These are phyloP conservation scores for Coreoperca whiteheadi DNA, from an alignment of 2,113 vertebrate species.

Conservation along the genomic window DNA sequence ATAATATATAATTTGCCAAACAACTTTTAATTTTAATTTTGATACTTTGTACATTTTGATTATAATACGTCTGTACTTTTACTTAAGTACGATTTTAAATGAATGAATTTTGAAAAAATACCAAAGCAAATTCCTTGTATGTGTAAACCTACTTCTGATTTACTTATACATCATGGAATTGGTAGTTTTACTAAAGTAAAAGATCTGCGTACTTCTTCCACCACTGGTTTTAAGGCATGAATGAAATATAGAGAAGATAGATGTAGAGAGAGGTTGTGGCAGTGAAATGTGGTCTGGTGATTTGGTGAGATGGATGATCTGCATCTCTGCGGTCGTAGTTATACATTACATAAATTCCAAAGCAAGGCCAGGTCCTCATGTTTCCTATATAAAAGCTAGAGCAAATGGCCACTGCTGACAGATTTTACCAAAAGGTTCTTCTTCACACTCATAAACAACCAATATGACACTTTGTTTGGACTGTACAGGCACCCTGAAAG, in stretches of 20 bases:
- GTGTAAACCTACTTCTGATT: too few relatives aligned
- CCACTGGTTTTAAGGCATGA: not conserved
- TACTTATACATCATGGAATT: too few relatives aligned
- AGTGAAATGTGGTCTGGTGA: conserved; percentile 30
- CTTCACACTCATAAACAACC: not conserved
- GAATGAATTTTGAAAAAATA: too few relatives aligned
- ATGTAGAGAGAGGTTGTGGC: not conserved
- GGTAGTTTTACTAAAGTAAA: too few relatives aligned
- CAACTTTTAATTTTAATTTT: too few relatives aligned
- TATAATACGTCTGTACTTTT: too few relatives aligned
- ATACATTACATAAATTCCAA: conserved; percentile 44
- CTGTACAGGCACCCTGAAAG: not conserved
- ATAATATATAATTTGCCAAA: too few relatives aligned
- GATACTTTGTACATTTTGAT: too few relatives aligned
- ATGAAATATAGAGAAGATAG: not conserved
- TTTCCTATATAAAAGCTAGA: not conserved
- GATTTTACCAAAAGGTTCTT: not conserved
- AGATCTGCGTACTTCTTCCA: too few relatives aligned
- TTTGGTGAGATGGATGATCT: conserved; percentile 24
- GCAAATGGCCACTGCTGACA: not conserved
- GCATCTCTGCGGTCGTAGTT: conserved; percentile 15
- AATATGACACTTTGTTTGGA: not conserved
- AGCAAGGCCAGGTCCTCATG: not conserved
- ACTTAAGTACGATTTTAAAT: too few relatives aligned
- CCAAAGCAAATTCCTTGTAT: too few relatives aligned